These are phyloP conservation scores for Monopis laevigella DNA, from an alignment of 2,888 invertebrate species.

Conservation along the genomic window DNA sequence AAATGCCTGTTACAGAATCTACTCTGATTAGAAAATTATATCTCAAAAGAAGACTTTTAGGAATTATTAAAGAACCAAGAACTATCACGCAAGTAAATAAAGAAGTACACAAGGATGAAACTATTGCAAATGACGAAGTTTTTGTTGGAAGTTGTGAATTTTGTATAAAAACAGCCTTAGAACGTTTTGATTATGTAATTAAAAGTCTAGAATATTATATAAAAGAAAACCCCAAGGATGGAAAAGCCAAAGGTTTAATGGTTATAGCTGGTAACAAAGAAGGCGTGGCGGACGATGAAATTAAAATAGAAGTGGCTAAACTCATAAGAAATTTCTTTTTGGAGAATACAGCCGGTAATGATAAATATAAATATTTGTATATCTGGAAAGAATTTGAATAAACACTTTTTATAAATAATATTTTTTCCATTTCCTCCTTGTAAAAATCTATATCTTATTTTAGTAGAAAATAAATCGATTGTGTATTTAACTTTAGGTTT, in stretches of 20 bases:
- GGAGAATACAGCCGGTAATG: constrained; percentile 18
- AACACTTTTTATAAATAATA: no score
- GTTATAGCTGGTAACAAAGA: constrained; percentile 30
- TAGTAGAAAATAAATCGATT: no score
- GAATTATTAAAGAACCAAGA: no score
- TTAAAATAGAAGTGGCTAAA: constrained; percentile 29
- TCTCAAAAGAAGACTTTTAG: constrained; percentile 25
- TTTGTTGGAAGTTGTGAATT: constrained; percentile 19
- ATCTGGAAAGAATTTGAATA: constrained; percentile 20
- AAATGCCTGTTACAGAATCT: constrained; percentile 34
- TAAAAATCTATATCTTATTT: no score
- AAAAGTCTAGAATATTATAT: constrained; percentile 33
- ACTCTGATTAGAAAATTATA: constrained; percentile 41
- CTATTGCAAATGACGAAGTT: neutral
- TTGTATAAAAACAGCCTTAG: constrained; percentile 31
- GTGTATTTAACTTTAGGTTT: no score
- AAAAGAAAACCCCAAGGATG: constrained; percentile 30
- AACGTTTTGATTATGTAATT: constrained; percentile 33
- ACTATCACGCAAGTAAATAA: no score
- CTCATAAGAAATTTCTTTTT: constrained; percentile 9
- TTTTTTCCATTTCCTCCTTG: no score
- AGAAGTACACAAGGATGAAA: no score
- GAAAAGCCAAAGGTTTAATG: constrained; percentile 26
- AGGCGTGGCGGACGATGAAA: constrained; percentile 27
- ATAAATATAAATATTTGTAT: constrained; percentile 36